Evolutionary conservation across 1,140 invertebrate species (phyloP).

Genomic region (Olivierus martensii): DNA sequence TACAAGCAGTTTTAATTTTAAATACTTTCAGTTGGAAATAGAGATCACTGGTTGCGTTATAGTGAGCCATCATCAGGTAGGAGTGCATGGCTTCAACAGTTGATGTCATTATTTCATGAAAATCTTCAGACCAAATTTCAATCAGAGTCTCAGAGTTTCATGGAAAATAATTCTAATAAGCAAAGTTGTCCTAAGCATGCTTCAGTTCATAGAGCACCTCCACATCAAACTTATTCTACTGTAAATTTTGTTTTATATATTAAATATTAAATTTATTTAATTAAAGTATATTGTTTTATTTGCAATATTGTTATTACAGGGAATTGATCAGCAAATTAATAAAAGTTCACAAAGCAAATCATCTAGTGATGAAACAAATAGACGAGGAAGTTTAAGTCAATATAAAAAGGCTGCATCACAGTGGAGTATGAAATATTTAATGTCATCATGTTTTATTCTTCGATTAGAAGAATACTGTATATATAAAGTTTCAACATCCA

Average conservation of each 20-base stretch:
- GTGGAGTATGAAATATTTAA: constrained; percentile 18
- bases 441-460: constrained; percentile 18
- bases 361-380: no score
- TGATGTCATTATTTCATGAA: constrained; percentile 28
- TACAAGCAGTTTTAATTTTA: no score
- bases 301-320: no score
- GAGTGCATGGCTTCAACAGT: constrained; percentile 32
- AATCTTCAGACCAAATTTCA: constrained; percentile 13
- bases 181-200: constrained; percentile 8
- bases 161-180: neutral
- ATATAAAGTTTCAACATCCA: constrained; percentile 55
- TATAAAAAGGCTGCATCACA: neutral
- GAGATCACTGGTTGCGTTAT: constrained; percentile 66
- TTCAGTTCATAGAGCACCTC: neutral
- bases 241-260: no score
- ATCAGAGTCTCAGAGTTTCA: neutral
- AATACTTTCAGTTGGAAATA: constrained; percentile 42
- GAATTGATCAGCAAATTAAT: no score
- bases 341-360: no score
- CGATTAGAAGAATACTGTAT: constrained; percentile 44
- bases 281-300: no score
- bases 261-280: no score
- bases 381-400: no score
- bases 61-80: constrained; percentile 30
- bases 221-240: neutral